Percentiles rank a stretch among this genome's conserved stretches.
These are phyloP conservation scores for Drosophila pallidifrons DNA, from an alignment of 1,140 invertebrate genomes.

Conservation along the genomic window DNA sequence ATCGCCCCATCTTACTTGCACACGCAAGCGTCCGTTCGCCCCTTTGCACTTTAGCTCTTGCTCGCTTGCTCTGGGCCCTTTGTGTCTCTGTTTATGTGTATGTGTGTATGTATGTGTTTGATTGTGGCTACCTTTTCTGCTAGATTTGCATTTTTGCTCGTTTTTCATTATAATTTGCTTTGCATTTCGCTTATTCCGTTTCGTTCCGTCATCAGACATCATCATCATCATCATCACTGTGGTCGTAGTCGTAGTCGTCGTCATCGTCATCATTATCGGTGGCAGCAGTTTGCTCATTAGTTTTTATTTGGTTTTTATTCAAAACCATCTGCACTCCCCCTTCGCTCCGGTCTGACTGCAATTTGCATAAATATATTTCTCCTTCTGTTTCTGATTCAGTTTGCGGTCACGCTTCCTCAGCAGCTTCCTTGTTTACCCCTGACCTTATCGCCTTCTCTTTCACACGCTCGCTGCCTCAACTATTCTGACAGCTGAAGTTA, in stretches of 20 bases:
- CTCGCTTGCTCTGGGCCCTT: conserved; percentile 11
- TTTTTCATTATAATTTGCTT: conserved; percentile 47
- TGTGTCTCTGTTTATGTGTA: not conserved
- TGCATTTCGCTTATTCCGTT: conserved; percentile 45
- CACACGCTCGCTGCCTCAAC: conserved; percentile 2
- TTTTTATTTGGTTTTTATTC: conserved; percentile 48
- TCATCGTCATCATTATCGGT: conserved; percentile 9
- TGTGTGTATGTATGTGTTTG: not conserved
- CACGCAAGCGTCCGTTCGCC: conserved; percentile 12
- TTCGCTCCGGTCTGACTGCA: conserved; percentile 9
- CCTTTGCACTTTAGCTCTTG: conserved; percentile 29
- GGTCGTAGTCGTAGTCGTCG: not conserved
- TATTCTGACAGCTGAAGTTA: conserved; percentile 24
- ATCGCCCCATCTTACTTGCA: conserved; percentile 5
- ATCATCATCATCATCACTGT: not conserved
- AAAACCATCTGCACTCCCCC: conserved; percentile 25
- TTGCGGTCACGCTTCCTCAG: conserved; percentile 28
- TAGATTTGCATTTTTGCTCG: conserved; percentile 51
- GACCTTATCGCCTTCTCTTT: conserved; percentile 19
- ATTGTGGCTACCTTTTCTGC: conserved; percentile 41
- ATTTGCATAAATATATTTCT: conserved; percentile 37
- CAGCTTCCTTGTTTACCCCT: conserved; percentile 38
- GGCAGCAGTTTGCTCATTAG: conserved; percentile 42
- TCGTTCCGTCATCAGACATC: conserved; percentile 15
- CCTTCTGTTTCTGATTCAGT: conserved; percentile 7